Evolutionary conservation across 2,113 vertebrate species (phyloP), one percentile per base, ranked within the genome.

Genomic region (Heteronetta atricapilla): DNA sequence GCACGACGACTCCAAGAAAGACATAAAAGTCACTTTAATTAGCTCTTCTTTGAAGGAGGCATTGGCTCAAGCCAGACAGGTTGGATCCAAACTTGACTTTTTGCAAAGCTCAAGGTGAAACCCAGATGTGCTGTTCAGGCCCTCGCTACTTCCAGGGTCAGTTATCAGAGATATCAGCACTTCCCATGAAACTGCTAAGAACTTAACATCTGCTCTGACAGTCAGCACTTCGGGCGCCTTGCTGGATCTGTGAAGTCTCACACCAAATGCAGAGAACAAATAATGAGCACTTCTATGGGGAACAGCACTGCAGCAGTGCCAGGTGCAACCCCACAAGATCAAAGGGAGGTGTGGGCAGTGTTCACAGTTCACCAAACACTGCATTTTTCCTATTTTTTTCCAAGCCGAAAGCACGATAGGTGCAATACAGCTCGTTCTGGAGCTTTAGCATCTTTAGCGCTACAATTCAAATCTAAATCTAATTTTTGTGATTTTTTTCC

Each of bases 1-100:
- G 73, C 67, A 78, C 2, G 63, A 69, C 72, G 82, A 85, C 82
- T 95, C 74, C 19, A 8, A 88, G 77, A 66, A 79, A 92, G 85
- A 40, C 84, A 69, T 66, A 78, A 81, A 82, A 95, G 31, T 59
- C 15, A 42, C 55, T 93, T 86, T 93, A 91, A 91, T 78, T 79
- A 33, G 64, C 40, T 68, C 34, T 69, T 73, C 92, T 88, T 78
- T 92, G 93, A 86, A 93, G 44, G 52, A 84, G 14, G 6, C 28
- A 21, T 6, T 88, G 92, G 77, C 63, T 46, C 74, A 59, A 73
- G 69, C 21, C 81, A 94, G 66, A 31, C 44, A 20, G 74, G 29
- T 59, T 42, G 53, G 38, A 74, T 76, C 34, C 69, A 40, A 31
- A 76, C 16, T 13, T 16, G 33, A 78, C 34, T 13, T 33, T 31